Evolutionary conservation across 2,113 vertebrate genomes (phyloP).

Genomic region (Rhombomys opimus): DNA sequence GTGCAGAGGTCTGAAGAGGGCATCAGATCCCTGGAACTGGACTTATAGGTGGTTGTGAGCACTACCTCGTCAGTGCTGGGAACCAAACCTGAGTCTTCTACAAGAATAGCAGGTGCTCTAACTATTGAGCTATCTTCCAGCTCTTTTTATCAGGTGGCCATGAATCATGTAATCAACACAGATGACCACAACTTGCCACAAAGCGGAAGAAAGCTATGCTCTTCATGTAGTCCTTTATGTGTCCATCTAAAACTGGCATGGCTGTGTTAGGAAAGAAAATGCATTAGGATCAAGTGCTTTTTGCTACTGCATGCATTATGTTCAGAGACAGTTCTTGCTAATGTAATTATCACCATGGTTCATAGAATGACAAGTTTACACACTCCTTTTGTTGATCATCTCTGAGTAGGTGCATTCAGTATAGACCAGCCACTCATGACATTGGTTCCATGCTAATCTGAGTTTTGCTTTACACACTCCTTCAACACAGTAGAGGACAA

Average conservation of each 20-base stretch:
- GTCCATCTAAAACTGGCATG: not conserved
- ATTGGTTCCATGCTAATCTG: not conserved
- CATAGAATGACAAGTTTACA: not conserved
- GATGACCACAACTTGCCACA: not conserved
- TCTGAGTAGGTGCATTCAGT: not conserved
- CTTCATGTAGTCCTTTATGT: not conserved
- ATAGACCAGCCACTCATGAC: rapidly evolving
- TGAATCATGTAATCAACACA: no score
- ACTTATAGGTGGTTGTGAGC: not conserved
- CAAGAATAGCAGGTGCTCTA: not conserved
- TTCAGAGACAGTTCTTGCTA: not conserved
- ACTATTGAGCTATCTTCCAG: not conserved
- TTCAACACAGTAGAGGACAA: no score
- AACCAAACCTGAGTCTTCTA: not conserved
- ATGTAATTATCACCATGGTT: not conserved
- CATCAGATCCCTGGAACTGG: not conserved
- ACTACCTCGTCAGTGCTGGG: not conserved
- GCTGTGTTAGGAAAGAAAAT: not conserved
- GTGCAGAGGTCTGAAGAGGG: not conserved
- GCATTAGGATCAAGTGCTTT: not conserved
- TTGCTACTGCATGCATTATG: not conserved
- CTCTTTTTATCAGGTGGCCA: no score
- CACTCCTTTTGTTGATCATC: not conserved
- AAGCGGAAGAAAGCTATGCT: not conserved
- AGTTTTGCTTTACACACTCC: not conserved